A percentile compares a stretch with the other conserved stretches of the same genome.
These are phyloP conservation scores for Anhinga rufa DNA, from an alignment of 2,113 vertebrate species.

Conservation along the genomic window DNA sequence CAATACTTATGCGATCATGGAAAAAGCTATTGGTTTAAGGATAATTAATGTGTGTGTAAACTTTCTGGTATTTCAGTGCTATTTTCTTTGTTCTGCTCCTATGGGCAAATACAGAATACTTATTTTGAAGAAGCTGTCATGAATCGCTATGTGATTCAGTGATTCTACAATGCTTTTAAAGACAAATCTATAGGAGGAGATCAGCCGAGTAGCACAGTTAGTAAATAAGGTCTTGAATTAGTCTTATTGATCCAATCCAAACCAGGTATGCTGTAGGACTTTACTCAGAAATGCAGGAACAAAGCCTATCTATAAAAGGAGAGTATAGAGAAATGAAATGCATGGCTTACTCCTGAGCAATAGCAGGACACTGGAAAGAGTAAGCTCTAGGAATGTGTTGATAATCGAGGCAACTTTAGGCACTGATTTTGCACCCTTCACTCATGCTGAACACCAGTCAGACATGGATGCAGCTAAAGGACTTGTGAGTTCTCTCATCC, in stretches of 20 bases:
- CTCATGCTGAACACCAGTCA: not conserved
- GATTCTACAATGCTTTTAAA: not conserved
- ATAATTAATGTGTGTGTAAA: not conserved
- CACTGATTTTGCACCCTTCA: not conserved
- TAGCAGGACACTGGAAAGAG: not conserved
- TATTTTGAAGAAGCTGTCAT: slow-evolving; percentile 7
- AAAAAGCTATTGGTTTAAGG: slow-evolving; percentile 1
- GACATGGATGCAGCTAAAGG: not conserved
- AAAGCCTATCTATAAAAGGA: not conserved
- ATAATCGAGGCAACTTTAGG: not conserved
- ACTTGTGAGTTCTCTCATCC: not conserved
- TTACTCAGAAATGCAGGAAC: not conserved
- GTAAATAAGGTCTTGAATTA: slow-evolving; percentile 1
- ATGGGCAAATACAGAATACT: not conserved
- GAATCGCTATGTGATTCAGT: not conserved
- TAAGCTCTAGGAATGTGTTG: not conserved
- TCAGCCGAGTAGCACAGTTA: not conserved
- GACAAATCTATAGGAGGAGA: not conserved
- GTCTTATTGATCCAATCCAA: not conserved
- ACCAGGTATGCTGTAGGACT: not conserved
- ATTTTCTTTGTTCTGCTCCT: not conserved
- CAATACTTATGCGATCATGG: not conserved
- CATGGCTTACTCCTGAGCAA: not conserved
- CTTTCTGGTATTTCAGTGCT: not conserved
- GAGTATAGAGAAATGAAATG: not conserved